phyloP scores from a whole-genome alignment of 2,888 invertebrate genomes.

The Rhodophaea formosa region DNA sequence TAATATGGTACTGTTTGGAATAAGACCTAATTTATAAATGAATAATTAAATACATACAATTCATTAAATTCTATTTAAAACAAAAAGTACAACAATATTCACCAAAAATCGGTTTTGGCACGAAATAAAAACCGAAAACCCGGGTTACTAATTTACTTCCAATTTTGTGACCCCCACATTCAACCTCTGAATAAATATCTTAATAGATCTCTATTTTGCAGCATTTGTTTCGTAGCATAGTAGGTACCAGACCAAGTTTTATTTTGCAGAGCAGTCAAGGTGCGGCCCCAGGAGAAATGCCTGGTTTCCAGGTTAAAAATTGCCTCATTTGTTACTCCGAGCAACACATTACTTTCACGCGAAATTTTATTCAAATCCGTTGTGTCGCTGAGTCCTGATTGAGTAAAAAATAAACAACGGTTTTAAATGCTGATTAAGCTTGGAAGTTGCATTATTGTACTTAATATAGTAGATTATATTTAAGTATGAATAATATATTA shows the following conservation, averaged over 20 bases:
- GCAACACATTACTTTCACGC: slow-evolving; percentile 13
- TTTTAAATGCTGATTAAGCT: not conserved
- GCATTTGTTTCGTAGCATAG: not conserved
- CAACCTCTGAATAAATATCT: not conserved
- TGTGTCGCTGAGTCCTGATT: slow-evolving; percentile 8
- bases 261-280: slow-evolving; percentile 11
- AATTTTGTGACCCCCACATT: no score
- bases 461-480: no score
- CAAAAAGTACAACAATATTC: no score
- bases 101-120: no score
- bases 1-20: no score
- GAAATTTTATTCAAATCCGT: slow-evolving; percentile 15
- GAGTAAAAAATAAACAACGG: not conserved
- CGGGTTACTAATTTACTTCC: no score
- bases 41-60: no score
- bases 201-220: not conserved
- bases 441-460: no score
- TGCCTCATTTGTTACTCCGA: slow-evolving; percentile 17
- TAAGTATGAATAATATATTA: not conserved
- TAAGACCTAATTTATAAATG: no score
- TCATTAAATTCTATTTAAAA: no score
- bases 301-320: slow-evolving; percentile 16
- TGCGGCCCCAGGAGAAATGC: slow-evolving; percentile 18
- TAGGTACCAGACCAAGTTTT: not conserved
- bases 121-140: no score